Evolutionary conservation across 2,888 invertebrate species (phyloP), one percentile per base, ranked within the genome.

Genomic region (Drosophila quinaria): DNA sequence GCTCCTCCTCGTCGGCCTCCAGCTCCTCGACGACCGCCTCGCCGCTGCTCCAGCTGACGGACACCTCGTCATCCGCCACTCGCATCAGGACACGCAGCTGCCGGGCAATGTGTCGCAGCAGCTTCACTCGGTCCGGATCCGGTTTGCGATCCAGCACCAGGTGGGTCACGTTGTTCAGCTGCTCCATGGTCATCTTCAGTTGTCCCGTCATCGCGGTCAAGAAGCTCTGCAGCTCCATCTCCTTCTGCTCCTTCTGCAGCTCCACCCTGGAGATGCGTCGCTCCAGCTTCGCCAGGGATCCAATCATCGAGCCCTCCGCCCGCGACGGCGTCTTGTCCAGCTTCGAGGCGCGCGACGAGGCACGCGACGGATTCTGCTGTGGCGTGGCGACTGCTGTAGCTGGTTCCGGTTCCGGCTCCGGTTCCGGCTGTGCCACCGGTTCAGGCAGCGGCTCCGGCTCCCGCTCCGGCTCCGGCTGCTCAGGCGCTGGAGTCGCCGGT

Each of bases 181-280:
- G 85, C 37, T 91, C 88, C 72, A 91, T 90, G 8, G 82, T 76
- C 25, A 91, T 52, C 47, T 82, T 84, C 2, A 92, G 19, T 29
- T 91, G 90, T 0, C 80, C 73, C 5, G 74, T 78, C 52, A 92
- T 64, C 5, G 59, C 52, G 22, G 59, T 29, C 0, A 81, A 41
- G 13, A 79, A 87, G 19, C 31, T 44, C 6, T 70, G 51, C 39
- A 87, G 17, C 33, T 78, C 80, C n/a, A 74, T 11, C 0, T 58
- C 42, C 31, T 78, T 70, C 17, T 75, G 75, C 35, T 87, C 89
- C 56, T 75, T 87, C 5, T 67, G 70, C 47, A 90, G 37, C 19
- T 86, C 86, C 4, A 87, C 63, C 19, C 60, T 70, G 2, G 89
- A 87, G 1, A 87, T 2, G 10, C 90, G 90, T 13, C 60, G 62